Evolutionary conservation across 92 coral and sea anemone species (phyloP).

Genomic region (Parazoanthus atlanticus): DNA sequence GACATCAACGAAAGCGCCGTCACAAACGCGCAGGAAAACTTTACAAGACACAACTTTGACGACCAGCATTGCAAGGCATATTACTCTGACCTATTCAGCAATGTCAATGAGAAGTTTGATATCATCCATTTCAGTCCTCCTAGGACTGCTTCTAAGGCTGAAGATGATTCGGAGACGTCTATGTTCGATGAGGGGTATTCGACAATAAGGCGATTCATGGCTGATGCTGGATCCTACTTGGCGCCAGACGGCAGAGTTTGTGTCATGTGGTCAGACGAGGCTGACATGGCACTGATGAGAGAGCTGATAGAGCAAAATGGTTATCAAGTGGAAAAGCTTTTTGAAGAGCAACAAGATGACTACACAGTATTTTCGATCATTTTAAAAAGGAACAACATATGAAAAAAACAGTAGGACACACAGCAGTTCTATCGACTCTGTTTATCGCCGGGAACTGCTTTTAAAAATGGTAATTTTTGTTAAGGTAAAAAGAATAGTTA

Average conservation of each 20-base stretch:
- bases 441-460: no score
- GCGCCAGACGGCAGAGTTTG: background rate
- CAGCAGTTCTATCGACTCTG: no score
- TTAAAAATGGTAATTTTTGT: no score
- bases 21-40: constrained; percentile 1
- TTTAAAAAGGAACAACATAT: no score
- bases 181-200: background rate
- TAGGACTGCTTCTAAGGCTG: background rate
- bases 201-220: background rate
- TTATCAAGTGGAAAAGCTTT: background rate
- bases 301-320: background rate
- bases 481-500: no score
- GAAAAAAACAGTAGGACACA: no score
- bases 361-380: no score
- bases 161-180: background rate
- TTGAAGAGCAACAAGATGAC: background rate
- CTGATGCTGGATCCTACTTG: background rate
- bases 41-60: background rate
- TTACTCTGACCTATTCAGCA: background rate
- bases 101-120: background rate
- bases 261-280: background rate
- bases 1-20: constrained; percentile 12
- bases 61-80: background rate
- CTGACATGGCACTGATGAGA: background rate
- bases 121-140: constrained; percentile 27